Base-by-base conservation (phyloP, 37 sponge, comb jelly and placozoan genomes). In the Axinella damicornis region DNA sequence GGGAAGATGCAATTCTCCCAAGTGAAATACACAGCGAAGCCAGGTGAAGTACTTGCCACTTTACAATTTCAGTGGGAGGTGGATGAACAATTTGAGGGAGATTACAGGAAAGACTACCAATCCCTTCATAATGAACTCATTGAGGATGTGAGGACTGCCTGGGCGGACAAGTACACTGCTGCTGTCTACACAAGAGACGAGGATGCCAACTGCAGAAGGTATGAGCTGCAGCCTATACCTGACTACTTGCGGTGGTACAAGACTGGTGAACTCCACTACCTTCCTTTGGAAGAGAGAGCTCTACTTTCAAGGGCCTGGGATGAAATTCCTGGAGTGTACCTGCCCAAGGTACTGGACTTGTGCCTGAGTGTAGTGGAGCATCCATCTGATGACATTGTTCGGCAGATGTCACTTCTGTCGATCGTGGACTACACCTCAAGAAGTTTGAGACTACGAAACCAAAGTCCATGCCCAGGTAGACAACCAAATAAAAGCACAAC, bases 161-260 rank as follows among this genome's bases (percentile, higher is more conserved):
- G 56, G 27, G 13, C 32, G 11, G 75, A 74, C 19, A 74, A 74
- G 32, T 74, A 74, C 58, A 74, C 75, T 25, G 54, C 58, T 19
- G 25, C 32, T 14, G 24, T 74, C 24, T 41, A 25, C 32, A 24
- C 75, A 46, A 41, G 25, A 9, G 30, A 53, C n/a, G n/a, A n/a
- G 31, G 1, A n/a, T n/a, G n/a, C n/a, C n/a, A n/a, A n/a, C n/a
- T n/a, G n/a, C n/a, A n/a, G n/a, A n/a, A n/a, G n/a, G n/a, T n/a
- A n/a, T n/a, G n/a, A n/a, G n/a, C n/a, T n/a, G n/a, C n/a, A n/a
- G n/a, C n/a, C n/a, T n/a, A n/a, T n/a, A n/a, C n/a, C n/a, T n/a
- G n/a, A n/a, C n/a, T n/a, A n/a, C n/a, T n/a, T n/a, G n/a, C n/a
- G n/a, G n/a, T n/a, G n/a, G n/a, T n/a, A n/a, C n/a, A n/a, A n/a